Evolutionary conservation across 2,797 vertebrate genomes (phyloP).

Genomic region (Peromyscus attwateri): DNA sequence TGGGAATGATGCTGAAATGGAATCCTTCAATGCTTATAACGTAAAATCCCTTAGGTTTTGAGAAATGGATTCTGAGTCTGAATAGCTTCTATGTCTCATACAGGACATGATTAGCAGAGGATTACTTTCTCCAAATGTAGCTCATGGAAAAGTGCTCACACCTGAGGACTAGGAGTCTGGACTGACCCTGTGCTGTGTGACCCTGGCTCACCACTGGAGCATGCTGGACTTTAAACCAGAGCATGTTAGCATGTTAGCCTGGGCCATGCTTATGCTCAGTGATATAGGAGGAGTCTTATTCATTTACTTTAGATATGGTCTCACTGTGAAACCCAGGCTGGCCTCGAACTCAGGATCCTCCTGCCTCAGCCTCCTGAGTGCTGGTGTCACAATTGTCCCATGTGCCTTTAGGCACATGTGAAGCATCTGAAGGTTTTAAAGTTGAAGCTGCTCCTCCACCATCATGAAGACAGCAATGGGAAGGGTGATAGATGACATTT

Average conservation of each 20-base stretch:
- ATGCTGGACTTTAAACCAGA: not conserved
- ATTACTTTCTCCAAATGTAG: not conserved
- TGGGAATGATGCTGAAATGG: not conserved
- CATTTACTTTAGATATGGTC: not conserved
- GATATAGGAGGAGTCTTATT: not conserved
- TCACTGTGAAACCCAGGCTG: not conserved
- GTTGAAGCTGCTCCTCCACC: not conserved
- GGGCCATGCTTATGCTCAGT: not conserved
- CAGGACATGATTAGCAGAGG: not conserved
- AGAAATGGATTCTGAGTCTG: constrained; percentile 36
- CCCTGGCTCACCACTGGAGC: not conserved
- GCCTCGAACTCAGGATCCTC: not conserved
- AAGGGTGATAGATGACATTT: not conserved
- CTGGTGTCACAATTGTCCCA: not conserved
- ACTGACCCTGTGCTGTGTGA: not conserved
- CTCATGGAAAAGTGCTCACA: constrained; percentile 5
- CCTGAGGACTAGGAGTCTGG: not conserved
- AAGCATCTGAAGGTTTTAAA: constrained; percentile 45
- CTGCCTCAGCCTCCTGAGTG: not conserved
- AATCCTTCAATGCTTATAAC: constrained; percentile 23
- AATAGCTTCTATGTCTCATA: not conserved
- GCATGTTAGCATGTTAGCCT: not conserved
- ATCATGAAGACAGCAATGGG: constrained; percentile 38
- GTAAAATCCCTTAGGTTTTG: not conserved
- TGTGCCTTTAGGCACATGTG: constrained; percentile 45